phyloP scores from a whole-genome alignment of 2,797 vertebrate species.

The Chaetodon trifasciatus region DNA sequence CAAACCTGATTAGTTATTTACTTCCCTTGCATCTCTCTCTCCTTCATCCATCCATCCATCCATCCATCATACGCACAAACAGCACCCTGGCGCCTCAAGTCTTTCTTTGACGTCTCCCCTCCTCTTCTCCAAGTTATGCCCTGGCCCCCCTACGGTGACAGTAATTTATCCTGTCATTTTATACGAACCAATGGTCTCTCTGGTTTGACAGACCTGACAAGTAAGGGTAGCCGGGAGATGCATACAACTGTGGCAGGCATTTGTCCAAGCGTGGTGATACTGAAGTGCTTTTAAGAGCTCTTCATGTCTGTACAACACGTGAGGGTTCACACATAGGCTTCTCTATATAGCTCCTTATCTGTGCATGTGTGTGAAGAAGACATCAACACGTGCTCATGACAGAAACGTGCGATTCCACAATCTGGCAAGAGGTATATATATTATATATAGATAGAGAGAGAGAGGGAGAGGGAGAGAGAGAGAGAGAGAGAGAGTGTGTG shows the following conservation, averaged over 20 bases:
- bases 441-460: background rate
- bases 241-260: slow-evolving; percentile 23
- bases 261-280: slow-evolving; percentile 33
- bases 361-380: slow-evolving; percentile 43
- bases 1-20: slow-evolving; percentile 72
- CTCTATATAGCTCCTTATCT: slow-evolving; percentile 44
- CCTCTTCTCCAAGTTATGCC: slow-evolving; percentile 23
- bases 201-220: slow-evolving; percentile 54
- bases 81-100: slow-evolving; percentile 1
- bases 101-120: slow-evolving; percentile 36
- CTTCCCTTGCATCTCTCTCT: slow-evolving; percentile 40
- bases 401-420: slow-evolving; percentile 41
- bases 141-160: background rate
- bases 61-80: slow-evolving; percentile 41
- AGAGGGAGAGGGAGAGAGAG: background rate
- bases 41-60: background rate
- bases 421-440: slow-evolving; percentile 13
- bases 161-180: slow-evolving; percentile 58
- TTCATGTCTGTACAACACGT: slow-evolving; percentile 47
- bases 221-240: slow-evolving; percentile 20
- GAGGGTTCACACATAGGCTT: slow-evolving; percentile 33
- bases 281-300: slow-evolving; percentile 49
- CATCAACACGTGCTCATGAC: slow-evolving; percentile 56
- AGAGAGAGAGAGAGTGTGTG: background rate
- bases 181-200: slow-evolving; percentile 46